Evolutionary conservation across 37 sponge, comb jelly and placozoan genomes (phyloP), one percentile per base, ranked within the genome.

Genomic region (Mnemiopsis leidyi): DNA sequence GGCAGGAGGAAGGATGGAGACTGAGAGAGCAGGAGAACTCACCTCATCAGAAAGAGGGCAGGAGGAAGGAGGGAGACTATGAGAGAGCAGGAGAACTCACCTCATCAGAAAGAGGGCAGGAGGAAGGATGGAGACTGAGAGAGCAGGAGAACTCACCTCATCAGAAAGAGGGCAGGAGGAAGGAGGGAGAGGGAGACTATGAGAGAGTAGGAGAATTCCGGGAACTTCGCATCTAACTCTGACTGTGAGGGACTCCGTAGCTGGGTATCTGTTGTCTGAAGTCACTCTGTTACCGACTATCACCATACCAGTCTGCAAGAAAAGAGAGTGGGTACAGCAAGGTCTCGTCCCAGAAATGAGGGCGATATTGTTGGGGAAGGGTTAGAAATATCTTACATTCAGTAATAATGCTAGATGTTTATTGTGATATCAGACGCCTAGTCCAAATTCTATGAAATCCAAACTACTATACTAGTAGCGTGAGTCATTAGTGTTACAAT

Each of bases 31-130:
- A 29, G 29, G 29, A 71, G 73, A 3, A 23, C 32, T 48, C 18
- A 32, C 79, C 79, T 77, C 35, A 32, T 77, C 79, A 34, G 79
- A 77, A 18, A 77, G 36, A 16, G 79, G 79, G 35, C 79, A 77
- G 32, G 26, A 21, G 16, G 79, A 32, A 77, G 79, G 79, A 21
- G 79, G 79, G 1, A 77, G 79, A 16, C 32, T 77, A 36, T 77
- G 79, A 34, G 79, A 32, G 7, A 77, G 36, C 5, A 13, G 18
- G 18, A 77, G 79, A 1, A 34, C 33, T n/a, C 23, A 71, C 73
- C 73, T 71, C 73, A 71, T 71, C 73, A n/a, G 73, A 71, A 23
- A 71, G 73, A 5, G 73, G 73, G 23, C 73, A 71, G 29, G 23
- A 25, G 26, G 73, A 30, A 71, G 73, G 73, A 23, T 25, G 73